These are phyloP conservation scores for Bellardia bayeri DNA, from an alignment of 2,888 invertebrate species.

Conservation along the genomic window DNA sequence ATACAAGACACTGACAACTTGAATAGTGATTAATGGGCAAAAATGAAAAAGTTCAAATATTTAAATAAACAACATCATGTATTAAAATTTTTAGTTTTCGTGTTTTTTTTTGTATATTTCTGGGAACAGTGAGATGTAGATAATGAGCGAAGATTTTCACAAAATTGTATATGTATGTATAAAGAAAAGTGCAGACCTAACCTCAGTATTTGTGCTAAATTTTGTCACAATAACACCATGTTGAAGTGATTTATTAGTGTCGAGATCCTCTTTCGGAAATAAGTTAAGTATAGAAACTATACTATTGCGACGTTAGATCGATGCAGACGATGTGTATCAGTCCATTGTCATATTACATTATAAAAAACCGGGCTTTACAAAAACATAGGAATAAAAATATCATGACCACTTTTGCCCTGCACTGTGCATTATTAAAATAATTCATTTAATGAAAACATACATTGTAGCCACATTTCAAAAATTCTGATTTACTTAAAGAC, in stretches of 20 bases:
- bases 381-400: no score
- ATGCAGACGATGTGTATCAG: no score
- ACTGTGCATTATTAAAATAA: slow-evolving; percentile 59
- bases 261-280: no score
- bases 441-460: slow-evolving; percentile 52
- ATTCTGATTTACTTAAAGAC: slow-evolving; percentile 47
- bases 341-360: no score
- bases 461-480: slow-evolving; percentile 61
- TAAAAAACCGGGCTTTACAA: no score
- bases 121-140: slow-evolving; percentile 1
- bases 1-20: slow-evolving; percentile 32
- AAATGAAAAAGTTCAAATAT: slow-evolving; percentile 41
- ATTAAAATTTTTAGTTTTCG: slow-evolving; percentile 13
- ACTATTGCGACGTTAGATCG: no score
- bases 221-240: no score
- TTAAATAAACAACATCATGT: slow-evolving; percentile 45
- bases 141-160: neutral
- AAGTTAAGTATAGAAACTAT: no score
- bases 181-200: no score
- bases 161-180: neutral
- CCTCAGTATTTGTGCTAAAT: no score
- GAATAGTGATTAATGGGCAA: slow-evolving; percentile 54
- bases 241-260: no score
- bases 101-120: slow-evolving; percentile 1
- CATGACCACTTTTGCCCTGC: neutral